Evolutionary conservation across 1,140 invertebrate species (phyloP), one percentile per base, ranked within the genome.

Genomic region (Sweltsa coloradensis): DNA sequence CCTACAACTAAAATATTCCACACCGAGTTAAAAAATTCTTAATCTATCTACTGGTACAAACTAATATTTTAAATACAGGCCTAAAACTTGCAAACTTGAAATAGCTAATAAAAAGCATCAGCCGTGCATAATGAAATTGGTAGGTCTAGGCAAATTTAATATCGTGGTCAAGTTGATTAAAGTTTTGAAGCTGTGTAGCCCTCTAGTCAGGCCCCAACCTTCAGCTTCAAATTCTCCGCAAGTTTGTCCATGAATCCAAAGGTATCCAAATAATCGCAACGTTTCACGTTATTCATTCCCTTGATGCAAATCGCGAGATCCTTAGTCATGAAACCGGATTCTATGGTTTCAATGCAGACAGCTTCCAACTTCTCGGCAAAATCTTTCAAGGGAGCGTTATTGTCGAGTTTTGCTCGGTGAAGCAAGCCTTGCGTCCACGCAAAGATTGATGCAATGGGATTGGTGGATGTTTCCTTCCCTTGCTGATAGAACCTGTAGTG

Each of bases 261-360:
- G 0, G 95, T 99, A 69, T 97, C 93, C 58, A 94, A 71, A 63
- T 98, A 99, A 68, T 98, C 94, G 23, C 71, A 64, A 50, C 87
- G 74, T 49, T 79, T 71, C 0, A 98, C 86, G 57, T 83, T 83
- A 45, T 69, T 79, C 72, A 86, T 81, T 50, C 93, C 92, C 66
- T 98, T 96, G 52, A 97, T 91, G 63, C 95, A 98, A 65, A 97
- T 94, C 26, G 95, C 95, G 57, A 98, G 74, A 78, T 99, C 95
- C 65, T 99, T 99, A n/a, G 95, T 99, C 92, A 99, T 97, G 40
- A 74, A 69, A 16, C 93, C 95, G 45, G 79, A 69, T 66, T 98
- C 93, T 53, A 99, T 96, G 0, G 95, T 97, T 50, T 88, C 82
- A 45, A 98, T 70, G 65, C 94, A 97, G 3, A 94, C 92, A 52